A percentile compares a stretch with the other conserved stretches of the same genome.
phyloP scores from a whole-genome alignment of 1,140 invertebrate species.

The Drosophila melanogaster region Release_6_plus_ISO1_MT NT_033777.3:22683501-22684000 shows the following conservation, averaged over 20 bases:
- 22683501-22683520: slow-evolving; percentile 64
- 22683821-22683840: slow-evolving; percentile 38
- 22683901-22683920: slow-evolving; percentile 17
- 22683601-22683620: slow-evolving; percentile 45
- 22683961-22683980: slow-evolving; percentile 7
- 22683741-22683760: slow-evolving; percentile 35
- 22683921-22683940: slow-evolving; percentile 16
- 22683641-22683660: slow-evolving; percentile 26
- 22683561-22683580: slow-evolving; percentile 43
- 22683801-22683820: slow-evolving; percentile 20
- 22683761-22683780: slow-evolving; percentile 1
- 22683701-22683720: slow-evolving; percentile 40
- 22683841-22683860: slow-evolving; percentile 53
- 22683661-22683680: slow-evolving; percentile 30
- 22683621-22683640: slow-evolving; percentile 9
- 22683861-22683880: slow-evolving; percentile 81
- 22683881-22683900: slow-evolving; percentile 78
- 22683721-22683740: slow-evolving; percentile 55
- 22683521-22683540: slow-evolving; percentile 74
- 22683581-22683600: slow-evolving; percentile 40
- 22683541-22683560: slow-evolving; percentile 71
- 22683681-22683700: slow-evolving; percentile 48
- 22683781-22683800: slow-evolving; percentile 13
- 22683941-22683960: slow-evolving; percentile 24
- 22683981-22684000: slow-evolving; percentile 17